Conservation (phyloP, 2,888 invertebrate species). For the Nymphalis polychloros region DNA sequence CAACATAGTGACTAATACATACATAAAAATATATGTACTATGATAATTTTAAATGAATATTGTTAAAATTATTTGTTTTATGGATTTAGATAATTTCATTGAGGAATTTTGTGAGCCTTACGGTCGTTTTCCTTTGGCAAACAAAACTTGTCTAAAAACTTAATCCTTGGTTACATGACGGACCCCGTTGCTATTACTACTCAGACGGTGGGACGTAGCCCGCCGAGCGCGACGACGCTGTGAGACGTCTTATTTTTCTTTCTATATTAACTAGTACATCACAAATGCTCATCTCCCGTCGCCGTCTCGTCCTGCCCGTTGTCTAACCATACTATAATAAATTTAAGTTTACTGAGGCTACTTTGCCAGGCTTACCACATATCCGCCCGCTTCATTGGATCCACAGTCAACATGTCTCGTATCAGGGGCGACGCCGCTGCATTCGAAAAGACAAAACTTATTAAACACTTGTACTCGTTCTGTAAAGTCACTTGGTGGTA, state of each 20-base stretch:
- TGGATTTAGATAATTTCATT: not conserved
- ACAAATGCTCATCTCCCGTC: too few relatives aligned
- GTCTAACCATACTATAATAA: too few relatives aligned
- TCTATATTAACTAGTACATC: too few relatives aligned
- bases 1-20: not conserved
- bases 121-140: conserved; percentile 19
- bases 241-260: too few relatives aligned
- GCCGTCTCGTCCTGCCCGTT: too few relatives aligned
- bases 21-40: not conserved
- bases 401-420: conserved; percentile 96
- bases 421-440: conserved; percentile 96
- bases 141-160: conserved; percentile 15
- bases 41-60: too few relatives aligned
- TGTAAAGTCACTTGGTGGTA: too few relatives aligned
- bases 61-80: too few relatives aligned
- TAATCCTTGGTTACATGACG: not conserved
- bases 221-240: too few relatives aligned
- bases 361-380: conserved; percentile 8
- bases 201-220: too few relatives aligned
- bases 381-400: conserved; percentile 92
- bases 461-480: not conserved
- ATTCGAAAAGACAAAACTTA: not conserved
- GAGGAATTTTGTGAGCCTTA: not conserved
- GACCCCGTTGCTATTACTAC: too few relatives aligned
- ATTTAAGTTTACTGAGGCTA: conserved; percentile 10